These are phyloP conservation scores for Eurosta solidaginis DNA, from an alignment of 1,140 invertebrate genomes.

Conservation along the genomic window DNA sequence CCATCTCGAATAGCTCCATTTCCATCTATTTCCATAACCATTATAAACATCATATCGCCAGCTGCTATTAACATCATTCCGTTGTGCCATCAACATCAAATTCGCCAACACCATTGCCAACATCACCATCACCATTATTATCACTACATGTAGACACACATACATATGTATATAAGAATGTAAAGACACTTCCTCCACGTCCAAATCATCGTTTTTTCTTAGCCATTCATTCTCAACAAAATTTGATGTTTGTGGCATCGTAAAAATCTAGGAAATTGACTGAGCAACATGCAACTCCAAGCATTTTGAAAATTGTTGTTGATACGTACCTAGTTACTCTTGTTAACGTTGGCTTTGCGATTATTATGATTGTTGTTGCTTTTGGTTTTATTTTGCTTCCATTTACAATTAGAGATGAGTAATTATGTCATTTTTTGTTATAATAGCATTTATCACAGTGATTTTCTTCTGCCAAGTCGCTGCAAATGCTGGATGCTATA, in stretches of 20 bases:
- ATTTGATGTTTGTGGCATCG: slow-evolving; percentile 15
- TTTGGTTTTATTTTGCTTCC: background rate
- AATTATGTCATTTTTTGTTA: no score
- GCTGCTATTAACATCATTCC: background rate
- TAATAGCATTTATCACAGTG: no score
- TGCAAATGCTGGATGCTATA: no score
- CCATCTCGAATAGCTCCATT: background rate
- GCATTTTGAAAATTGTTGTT: slow-evolving; percentile 12
- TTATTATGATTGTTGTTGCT: background rate
- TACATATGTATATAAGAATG: no score
- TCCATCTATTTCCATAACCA: slow-evolving; percentile 1
- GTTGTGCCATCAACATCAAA: background rate
- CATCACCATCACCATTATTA: background rate
- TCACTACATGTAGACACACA: no score
- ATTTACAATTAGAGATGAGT: no score
- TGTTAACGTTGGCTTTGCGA: background rate
- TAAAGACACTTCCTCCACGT: no score
- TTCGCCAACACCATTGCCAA: background rate
- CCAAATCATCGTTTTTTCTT: background rate
- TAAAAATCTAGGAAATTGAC: slow-evolving; percentile 25
- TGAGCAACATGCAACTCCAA: slow-evolving; percentile 9
- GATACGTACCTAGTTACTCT: background rate
- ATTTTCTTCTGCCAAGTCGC: background rate
- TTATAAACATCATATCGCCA: background rate
- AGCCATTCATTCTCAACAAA: background rate